Conservation (phyloP, 2,888 invertebrate genomes). For the Dynastes hyllus region DNA sequence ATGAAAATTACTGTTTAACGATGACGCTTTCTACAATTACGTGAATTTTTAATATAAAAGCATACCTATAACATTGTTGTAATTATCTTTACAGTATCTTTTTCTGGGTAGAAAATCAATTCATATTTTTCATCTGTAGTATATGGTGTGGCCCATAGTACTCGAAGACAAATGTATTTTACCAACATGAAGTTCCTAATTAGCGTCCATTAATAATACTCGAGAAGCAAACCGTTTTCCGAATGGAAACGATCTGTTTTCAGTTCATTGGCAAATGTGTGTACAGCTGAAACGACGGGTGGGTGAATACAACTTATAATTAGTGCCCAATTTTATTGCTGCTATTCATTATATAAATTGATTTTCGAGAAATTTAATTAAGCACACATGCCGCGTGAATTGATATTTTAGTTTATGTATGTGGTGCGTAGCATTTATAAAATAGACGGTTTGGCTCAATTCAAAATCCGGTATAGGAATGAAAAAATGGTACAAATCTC, state of each 20-base stretch:
- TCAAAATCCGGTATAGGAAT: too few species aligned
- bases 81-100: too few species aligned
- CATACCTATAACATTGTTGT: too few species aligned
- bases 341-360: conserved; percentile 1
- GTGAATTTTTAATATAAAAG: too few species aligned
- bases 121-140: too few species aligned
- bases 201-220: neutral
- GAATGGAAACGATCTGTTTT: neutral
- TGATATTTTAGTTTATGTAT: neutral
- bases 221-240: neutral
- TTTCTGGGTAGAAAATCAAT: too few species aligned
- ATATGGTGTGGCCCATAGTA: too few species aligned
- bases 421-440: neutral
- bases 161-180: too few species aligned
- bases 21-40: too few species aligned
- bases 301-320: neutral
- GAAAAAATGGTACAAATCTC: too few species aligned
- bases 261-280: conserved; percentile 8
- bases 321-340: neutral
- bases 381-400: neutral
- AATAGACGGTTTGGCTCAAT: too few species aligned
- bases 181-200: neutral
- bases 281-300: neutral
- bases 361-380: conserved; percentile 15
- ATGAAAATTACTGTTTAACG: too few species aligned